phyloP scores from a whole-genome alignment of 2,888 invertebrate genomes.

The Epinotia brunnichana region DNA sequence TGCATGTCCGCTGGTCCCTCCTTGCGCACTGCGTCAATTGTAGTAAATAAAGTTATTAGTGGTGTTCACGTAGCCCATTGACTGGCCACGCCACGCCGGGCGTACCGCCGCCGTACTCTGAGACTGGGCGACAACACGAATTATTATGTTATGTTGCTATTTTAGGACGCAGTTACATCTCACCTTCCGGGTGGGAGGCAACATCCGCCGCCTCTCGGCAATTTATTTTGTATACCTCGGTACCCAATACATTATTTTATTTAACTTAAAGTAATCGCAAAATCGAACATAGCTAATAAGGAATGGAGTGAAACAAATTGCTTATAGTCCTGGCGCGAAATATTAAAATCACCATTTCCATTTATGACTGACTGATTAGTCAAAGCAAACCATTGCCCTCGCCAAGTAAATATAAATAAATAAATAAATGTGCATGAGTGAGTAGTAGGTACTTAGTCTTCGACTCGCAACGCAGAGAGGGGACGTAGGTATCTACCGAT shows the following conservation, averaged over 20 bases:
- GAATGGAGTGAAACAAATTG: constrained; percentile 4
- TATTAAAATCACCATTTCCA: not conserved
- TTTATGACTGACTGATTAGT: not conserved
- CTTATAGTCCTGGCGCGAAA: not conserved
- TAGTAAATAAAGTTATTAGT: constrained; percentile 63
- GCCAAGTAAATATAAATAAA: no score
- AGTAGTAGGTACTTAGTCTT: no score
- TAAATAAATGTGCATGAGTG: no score
- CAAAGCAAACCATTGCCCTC: not conserved
- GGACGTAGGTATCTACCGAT: not conserved
- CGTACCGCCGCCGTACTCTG: constrained; percentile 6
- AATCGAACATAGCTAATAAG: not conserved
- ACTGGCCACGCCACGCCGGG: constrained; percentile 29
- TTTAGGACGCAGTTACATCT: constrained; percentile 30
- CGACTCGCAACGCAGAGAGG: not conserved
- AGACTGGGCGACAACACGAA: constrained; percentile 14
- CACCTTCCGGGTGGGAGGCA: constrained; percentile 32
- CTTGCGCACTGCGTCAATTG: constrained; percentile 67
- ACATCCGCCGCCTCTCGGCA: not conserved
- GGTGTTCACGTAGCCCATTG: constrained; percentile 35
- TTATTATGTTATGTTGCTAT: constrained; percentile 23
- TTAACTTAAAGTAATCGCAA: not conserved
- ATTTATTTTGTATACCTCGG: not conserved
- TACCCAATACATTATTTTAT: not conserved
- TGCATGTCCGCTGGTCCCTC: constrained; percentile 53